Evolutionary conservation across 2,888 invertebrate genomes (phyloP), one percentile per base, ranked within the genome.

Genomic region (Cecidostiba fungosa): DNA sequence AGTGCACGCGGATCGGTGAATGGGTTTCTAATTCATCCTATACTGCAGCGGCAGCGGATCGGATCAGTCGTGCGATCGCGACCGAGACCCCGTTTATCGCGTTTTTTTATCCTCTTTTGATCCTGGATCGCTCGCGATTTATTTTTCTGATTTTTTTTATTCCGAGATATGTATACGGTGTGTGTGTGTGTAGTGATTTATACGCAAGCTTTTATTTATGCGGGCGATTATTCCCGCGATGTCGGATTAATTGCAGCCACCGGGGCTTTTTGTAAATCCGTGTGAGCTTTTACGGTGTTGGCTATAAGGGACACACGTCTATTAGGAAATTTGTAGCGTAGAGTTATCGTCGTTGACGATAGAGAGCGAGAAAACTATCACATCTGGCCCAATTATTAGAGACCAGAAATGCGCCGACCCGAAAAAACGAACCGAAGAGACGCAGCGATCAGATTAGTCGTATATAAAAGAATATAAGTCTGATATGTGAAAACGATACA

Each of bases 11-110:
- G 86, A 88, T 89, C 89, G 87, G 89, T 88, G 89, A 89, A 90
- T 88, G 89, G 88, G 79, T 36, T 23, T 85, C 86, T 89, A 88
- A 89, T 90, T 90, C 89, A 88, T 87, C 87, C 77, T 73, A n/a
- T n/a, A 66, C n/a, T 88, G 88, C 84, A 88, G 12, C 19, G 29
- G 50, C 10, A 76, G 32, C 47, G 50, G 50, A 32, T 32, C 54
- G 47, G 19, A 50, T 82, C 26, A 29, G n/a, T 47, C 50, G 14
- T 47, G 32, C 19, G 39, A 74, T 66, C 69, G 66, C 26, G 39
- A 59, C 59, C 59, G 23, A 59, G 59, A 59, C 23, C n/a, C 10
- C 59, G 59, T 59, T 59, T n/a, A 32, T 70, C n/a, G 70, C 29
- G 36, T 29, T 16, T 14, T 29, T 69, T 14, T 69, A 4, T 14